Evolutionary conservation across 2,888 invertebrate genomes (phyloP), one percentile per base, ranked within the genome.

Genomic region (Thera britannica): DNA sequence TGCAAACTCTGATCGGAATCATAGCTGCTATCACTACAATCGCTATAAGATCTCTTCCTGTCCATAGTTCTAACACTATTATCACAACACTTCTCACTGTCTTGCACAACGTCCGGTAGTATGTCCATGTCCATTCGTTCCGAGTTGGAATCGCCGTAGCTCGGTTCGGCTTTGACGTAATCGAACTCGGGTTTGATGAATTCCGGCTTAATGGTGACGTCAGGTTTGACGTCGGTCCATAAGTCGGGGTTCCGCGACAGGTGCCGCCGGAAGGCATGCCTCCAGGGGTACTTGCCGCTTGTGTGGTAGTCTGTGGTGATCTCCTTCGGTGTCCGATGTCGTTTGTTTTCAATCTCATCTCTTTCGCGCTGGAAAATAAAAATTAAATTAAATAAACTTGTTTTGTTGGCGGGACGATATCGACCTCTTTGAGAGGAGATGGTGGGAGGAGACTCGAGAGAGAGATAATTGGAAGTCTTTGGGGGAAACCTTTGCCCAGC

Each of bases 1-100:
- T 88, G 86, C 74, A 93, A 70, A 66, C 89, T 89, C 70, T 88
- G 89, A 23, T 92, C 92, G 0, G 92, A 90, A 62, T 93, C 92
- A 51, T 89, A 90, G 67, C 90, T 91, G 70, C 80, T 83, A 36
- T 90, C 90, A 9, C 88, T 90, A 58, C 89, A 86, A 0, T 84
- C 88, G 46, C 91, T 90, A 82, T 84, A 88, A 23, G 86, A 76
- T 2, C 92, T 67, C 74, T 90, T 91, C 73, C 92, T 79, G 79
- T 64, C 69, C 67, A 72, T 71, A 72, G 73, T 75, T 58, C 73
- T 75, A 57, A 67, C 70, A 74, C 72, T 72, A 74, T 57, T 74
- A 74, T 74, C 74, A 74, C 74, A 72, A 56, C 57, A 66, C 66
- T 66, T 65, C 12, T 63, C 70, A 85, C 83, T 85, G 71, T 83